A percentile compares a stretch with the other conserved stretches of the same genome.
Evolutionary conservation across 2,113 vertebrate genomes (phyloP).

Genomic region (Crotalus tigris): DNA sequence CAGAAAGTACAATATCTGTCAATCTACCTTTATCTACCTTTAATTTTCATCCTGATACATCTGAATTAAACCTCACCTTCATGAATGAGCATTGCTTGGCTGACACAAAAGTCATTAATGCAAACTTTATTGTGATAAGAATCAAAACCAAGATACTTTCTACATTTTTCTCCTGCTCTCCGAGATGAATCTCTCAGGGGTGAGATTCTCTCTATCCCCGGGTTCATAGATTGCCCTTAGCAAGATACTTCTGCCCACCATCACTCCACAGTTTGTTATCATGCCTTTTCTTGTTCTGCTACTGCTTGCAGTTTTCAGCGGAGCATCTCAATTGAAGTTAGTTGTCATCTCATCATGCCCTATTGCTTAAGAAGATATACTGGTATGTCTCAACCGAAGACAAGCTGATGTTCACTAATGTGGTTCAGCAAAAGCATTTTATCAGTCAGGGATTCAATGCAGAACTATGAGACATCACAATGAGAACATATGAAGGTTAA

Average conservation of each 20-base stretch:
- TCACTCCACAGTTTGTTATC: constrained; percentile 30
- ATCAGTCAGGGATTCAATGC: constrained; percentile 50
- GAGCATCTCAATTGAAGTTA: constrained; percentile 25
- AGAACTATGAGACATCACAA: constrained; percentile 32
- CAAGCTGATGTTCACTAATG: constrained; percentile 26
- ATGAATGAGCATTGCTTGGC: constrained; percentile 56
- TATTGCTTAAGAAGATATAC: constrained; percentile 29
- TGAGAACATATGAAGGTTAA: constrained; percentile 36
- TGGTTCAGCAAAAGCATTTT: constrained; percentile 28
- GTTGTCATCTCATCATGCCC: constrained; percentile 14
- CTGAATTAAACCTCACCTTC: constrained; percentile 61
- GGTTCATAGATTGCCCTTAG: constrained; percentile 34
- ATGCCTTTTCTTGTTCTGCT: constrained; percentile 38
- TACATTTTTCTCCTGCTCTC: not conserved
- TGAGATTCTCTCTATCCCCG: not conserved
- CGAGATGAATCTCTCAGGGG: not conserved
- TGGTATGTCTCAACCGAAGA: constrained; percentile 13
- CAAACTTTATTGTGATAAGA: constrained; percentile 53
- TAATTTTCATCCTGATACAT: constrained; percentile 59
- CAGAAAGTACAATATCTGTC: constrained; percentile 30
- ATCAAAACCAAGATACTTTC: constrained; percentile 52
- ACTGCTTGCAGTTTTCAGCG: constrained; percentile 42
- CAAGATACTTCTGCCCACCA: not conserved
- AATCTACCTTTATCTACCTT: constrained; percentile 65
- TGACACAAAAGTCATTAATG: constrained; percentile 51